phyloP scores from a whole-genome alignment of 2,888 invertebrate species.

The Tholera decimalis region DNA sequence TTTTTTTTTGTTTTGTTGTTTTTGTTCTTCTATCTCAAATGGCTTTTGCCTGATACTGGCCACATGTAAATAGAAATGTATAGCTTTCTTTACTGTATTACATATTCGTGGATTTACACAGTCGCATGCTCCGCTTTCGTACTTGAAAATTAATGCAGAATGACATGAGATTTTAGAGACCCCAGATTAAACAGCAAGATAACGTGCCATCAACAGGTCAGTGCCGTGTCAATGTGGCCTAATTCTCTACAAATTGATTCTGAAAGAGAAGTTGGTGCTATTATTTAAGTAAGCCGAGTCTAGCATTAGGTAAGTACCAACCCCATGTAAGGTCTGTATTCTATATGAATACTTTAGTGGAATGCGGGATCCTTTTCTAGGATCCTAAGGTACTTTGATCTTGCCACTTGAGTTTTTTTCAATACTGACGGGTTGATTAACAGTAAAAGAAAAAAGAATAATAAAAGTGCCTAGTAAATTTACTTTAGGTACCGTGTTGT shows the following conservation, averaged over 20 bases:
- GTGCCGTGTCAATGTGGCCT: not conserved
- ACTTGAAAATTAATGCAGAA: not conserved
- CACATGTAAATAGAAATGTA: too few relatives aligned
- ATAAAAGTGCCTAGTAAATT: too few relatives aligned
- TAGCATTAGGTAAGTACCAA: not conserved
- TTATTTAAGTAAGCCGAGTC: not conserved
- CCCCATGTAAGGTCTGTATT: not conserved
- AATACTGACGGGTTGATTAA: too few relatives aligned
- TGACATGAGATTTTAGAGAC: not conserved
- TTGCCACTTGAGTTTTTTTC: too few relatives aligned
- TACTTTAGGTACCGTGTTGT: not conserved
- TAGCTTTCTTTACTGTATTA: too few relatives aligned
- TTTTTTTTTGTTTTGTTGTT: slow-evolving; percentile 13
- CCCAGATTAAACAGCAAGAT: too few relatives aligned
- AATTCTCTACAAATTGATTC: not conserved
- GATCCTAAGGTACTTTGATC: too few relatives aligned
- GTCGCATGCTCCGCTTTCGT: too few relatives aligned
- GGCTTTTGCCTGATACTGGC: not conserved
- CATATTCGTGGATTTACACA: too few relatives aligned
- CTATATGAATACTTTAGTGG: too few relatives aligned
- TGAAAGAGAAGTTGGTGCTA: not conserved
- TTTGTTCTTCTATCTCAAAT: not conserved
- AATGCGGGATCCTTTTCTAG: too few relatives aligned
- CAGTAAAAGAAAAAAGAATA: not conserved
- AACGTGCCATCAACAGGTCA: not conserved